phyloP scores from a whole-genome alignment of 1,140 invertebrate species.

The Zelostemma sp. region DNA sequence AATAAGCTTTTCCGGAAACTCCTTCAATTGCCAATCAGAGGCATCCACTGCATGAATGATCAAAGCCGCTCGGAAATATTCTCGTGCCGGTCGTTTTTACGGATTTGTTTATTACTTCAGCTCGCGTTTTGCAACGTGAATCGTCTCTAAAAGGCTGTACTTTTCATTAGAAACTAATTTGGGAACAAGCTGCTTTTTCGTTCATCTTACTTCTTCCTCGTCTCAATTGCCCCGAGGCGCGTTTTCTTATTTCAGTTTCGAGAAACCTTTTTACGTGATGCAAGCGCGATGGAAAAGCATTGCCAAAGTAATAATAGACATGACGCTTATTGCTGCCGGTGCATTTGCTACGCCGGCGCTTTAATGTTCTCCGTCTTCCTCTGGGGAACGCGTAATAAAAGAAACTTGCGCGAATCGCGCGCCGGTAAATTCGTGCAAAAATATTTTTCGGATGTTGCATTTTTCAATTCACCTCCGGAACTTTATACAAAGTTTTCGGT shows the following conservation, averaged over 20 bases:
- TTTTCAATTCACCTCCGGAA: not conserved
- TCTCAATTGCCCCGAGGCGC: slow-evolving; percentile 14
- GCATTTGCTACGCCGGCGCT: slow-evolving; percentile 22
- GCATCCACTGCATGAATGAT: not conserved
- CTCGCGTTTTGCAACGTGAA: too few species aligned
- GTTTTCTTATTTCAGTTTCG: slow-evolving; percentile 31
- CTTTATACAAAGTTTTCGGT: not conserved
- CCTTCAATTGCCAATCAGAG: slow-evolving; percentile 4
- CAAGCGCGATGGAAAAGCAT: slow-evolving; percentile 18
- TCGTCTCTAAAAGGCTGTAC: too few species aligned
- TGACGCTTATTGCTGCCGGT: slow-evolving; percentile 32
- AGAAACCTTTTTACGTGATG: slow-evolving; percentile 33
- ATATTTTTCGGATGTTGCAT: not conserved
- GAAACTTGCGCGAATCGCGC: not conserved
- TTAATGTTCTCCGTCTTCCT: not conserved
- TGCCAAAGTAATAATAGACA: slow-evolving; percentile 29
- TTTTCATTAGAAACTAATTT: not conserved
- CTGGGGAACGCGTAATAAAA: slow-evolving; percentile 9
- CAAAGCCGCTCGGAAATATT: not conserved
- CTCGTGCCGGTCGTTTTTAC: too few species aligned
- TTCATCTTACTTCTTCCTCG: slow-evolving; percentile 13
- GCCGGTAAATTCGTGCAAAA: too few species aligned
- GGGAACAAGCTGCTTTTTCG: not conserved
- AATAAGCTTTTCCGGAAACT: slow-evolving; percentile 37
- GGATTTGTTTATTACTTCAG: too few species aligned